Evolutionary conservation across 1,140 invertebrate genomes (phyloP).

Genomic region (Drosophila saltans): DNA sequence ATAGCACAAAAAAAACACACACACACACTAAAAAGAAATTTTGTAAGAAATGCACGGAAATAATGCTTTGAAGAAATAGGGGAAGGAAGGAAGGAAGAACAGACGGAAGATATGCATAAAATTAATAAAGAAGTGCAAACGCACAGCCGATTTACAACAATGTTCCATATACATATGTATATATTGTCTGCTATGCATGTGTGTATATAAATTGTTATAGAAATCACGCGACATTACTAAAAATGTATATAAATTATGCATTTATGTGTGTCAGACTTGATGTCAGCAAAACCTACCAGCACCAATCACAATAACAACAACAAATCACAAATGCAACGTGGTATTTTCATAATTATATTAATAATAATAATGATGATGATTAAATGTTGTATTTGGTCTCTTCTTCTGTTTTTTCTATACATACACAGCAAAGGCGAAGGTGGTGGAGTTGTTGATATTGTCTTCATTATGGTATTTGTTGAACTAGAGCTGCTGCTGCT

Average conservation of each 20-base stretch:
- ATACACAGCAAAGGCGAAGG: conserved; percentile 11
- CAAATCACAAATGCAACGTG: conserved; percentile 10
- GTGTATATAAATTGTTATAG: conserved; percentile 15
- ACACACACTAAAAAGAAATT: conserved; percentile 3
- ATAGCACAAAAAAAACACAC: conserved; percentile 3
- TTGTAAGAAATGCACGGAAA: conserved; percentile 7
- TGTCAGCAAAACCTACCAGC: conserved; percentile 9
- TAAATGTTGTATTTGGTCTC: neutral
- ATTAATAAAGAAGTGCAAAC: neutral
- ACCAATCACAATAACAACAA: neutral
- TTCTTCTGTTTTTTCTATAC: neutral
- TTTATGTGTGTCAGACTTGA: neutral
- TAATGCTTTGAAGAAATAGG: neutral
- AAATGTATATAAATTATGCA: neutral
- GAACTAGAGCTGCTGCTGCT: neutral
- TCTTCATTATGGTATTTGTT: conserved; percentile 5
- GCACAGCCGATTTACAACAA: neutral
- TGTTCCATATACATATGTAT: neutral
- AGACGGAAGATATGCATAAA: neutral
- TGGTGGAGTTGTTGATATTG: neutral
- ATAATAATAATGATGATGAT: neutral
- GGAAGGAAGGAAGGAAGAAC: neutral
- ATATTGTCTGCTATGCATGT: no score
- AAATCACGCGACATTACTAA: conserved; percentile 30
- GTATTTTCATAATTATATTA: neutral